Conservation (phyloP, 2,113 vertebrate genomes). For the Verasper variegatus region DNA sequence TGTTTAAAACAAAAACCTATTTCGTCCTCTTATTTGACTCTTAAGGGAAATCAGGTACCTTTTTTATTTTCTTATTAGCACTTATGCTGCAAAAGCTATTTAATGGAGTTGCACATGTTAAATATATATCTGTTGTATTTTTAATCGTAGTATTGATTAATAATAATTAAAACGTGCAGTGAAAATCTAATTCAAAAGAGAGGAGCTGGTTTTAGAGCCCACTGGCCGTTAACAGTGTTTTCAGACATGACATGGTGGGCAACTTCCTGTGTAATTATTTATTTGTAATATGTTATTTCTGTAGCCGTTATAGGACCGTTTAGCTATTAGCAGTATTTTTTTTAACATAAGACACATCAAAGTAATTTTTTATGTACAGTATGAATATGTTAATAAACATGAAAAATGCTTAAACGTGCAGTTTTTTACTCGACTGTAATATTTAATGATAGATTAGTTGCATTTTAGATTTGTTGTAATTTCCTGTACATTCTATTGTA, state of each 20-base stretch:
- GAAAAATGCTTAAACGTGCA: too few species aligned
- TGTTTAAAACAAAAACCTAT: background rate
- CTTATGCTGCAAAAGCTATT: background rate
- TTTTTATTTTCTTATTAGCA: background rate
- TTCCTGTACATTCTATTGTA: too few species aligned
- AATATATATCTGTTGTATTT: background rate
- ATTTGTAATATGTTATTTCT: constrained; percentile 26
- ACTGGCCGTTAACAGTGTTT: background rate
- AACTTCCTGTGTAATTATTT: constrained; percentile 31
- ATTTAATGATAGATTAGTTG: too few species aligned
- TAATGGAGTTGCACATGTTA: background rate
- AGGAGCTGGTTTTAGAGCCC: background rate
- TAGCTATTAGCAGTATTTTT: background rate
- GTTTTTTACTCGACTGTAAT: too few species aligned
- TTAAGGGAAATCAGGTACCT: background rate
- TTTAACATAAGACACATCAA: background rate
- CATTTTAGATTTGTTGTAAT: background rate
- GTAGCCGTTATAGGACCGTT: background rate
- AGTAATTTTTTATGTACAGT: constrained; percentile 7
- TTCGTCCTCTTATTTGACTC: background rate
- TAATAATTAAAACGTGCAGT: too few species aligned
- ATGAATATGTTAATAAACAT: constrained; percentile 35
- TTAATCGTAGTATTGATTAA: background rate
- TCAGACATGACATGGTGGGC: background rate
- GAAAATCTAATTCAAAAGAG: background rate